Percentiles rank a stretch among this genome's conserved stretches.
phyloP scores from a whole-genome alignment of 2,113 vertebrate genomes.

The Rhizomys pruinosus region DNA sequence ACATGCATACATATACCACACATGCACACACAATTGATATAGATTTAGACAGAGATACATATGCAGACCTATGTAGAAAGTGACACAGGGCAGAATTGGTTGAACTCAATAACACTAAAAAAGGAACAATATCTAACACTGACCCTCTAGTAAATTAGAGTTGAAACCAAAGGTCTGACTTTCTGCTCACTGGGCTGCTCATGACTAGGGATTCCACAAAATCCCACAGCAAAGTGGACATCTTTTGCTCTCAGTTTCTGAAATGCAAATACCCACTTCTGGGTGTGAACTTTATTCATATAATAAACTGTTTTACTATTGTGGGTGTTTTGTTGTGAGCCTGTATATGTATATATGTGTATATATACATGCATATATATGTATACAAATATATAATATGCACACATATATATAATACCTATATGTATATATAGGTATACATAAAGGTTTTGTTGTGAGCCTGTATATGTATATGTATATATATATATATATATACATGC shows the following conservation, averaged over 20 bases:
- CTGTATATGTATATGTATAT: neutral
- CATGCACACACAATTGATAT: too few relatives aligned
- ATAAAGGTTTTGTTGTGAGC: neutral
- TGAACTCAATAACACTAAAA: neutral
- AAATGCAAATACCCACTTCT: neutral
- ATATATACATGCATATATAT: too few relatives aligned
- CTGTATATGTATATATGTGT: neutral
- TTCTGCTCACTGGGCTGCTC: too few relatives aligned
- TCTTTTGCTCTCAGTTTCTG: neutral
- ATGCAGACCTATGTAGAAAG: neutral
- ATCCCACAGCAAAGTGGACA: neutral
- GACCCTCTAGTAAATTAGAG: neutral
- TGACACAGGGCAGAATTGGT: too few relatives aligned
- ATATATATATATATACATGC: too few relatives aligned
- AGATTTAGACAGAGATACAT: neutral
- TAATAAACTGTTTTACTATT: neutral
- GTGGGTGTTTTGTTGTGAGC: neutral
- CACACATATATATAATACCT: too few relatives aligned
- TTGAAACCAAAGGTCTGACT: neutral
- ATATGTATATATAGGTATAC: too few relatives aligned
- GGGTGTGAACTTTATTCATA: neutral
- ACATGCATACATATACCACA: too few relatives aligned
- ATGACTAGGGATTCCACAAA: neutral
- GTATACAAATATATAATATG: too few relatives aligned
- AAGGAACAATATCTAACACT: neutral